These are phyloP conservation scores for Conus ventricosus DNA, from an alignment of 1,140 invertebrate species.

Conservation along the genomic window DNA sequence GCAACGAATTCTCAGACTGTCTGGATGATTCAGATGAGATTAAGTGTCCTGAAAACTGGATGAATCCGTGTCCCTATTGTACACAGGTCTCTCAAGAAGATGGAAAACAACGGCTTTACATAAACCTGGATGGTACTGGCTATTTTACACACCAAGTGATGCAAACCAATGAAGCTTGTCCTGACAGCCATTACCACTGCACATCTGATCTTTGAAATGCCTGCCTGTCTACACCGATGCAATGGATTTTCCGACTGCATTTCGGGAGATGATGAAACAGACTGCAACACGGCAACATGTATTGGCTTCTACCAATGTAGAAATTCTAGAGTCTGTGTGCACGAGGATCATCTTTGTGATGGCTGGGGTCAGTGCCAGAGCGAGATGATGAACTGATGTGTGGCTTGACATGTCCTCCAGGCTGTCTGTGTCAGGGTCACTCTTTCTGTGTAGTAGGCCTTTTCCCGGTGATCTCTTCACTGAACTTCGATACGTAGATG, in stretches of 20 bases:
- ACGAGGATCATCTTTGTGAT: slow-evolving; percentile 28
- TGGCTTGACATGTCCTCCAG: slow-evolving; percentile 44
- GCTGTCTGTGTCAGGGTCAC: slow-evolving; percentile 28
- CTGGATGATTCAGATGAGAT: no score
- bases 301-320: slow-evolving; percentile 32
- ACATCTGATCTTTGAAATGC: neutral
- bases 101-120: neutral
- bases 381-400: slow-evolving; percentile 42
- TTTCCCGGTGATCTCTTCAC: neutral
- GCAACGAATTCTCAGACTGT: no score
- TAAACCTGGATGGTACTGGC: neutral
- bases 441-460: slow-evolving; percentile 1
- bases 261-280: neutral
- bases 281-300: slow-evolving; percentile 13
- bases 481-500: neutral
- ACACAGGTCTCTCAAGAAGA: neutral
- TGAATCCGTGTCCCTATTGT: no score
- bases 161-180: neutral
- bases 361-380: slow-evolving; percentile 33
- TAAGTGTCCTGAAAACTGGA: no score
- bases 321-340: slow-evolving; percentile 27
- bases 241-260: slow-evolving; percentile 22
- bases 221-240: slow-evolving; percentile 13
- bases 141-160: neutral
- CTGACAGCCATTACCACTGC: slow-evolving; percentile 19